These are phyloP conservation scores for Falco novaeseelandiae DNA, from an alignment of 2,797 vertebrate species.

Conservation along the genomic window DNA sequence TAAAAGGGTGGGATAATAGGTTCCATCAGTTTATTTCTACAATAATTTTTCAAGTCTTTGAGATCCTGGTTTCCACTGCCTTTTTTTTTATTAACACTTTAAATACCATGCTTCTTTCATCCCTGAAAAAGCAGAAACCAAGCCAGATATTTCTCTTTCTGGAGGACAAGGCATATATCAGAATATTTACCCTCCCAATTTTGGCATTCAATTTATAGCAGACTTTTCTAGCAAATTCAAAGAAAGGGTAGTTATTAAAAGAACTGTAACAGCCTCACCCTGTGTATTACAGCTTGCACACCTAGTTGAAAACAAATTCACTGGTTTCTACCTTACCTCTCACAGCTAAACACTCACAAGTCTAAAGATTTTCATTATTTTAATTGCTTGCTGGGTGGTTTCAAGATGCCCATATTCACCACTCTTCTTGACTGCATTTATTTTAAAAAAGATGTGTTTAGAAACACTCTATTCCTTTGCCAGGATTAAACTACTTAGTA, in stretches of 20 bases:
- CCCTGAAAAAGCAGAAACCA: background rate
- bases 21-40: background rate
- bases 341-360: background rate
- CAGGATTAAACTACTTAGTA: background rate
- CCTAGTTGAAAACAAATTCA: background rate
- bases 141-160: background rate
- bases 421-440: background rate
- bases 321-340: background rate
- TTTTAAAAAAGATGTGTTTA: background rate
- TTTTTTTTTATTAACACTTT: background rate
- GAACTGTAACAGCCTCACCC: background rate
- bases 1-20: background rate
- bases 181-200: background rate
- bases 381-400: background rate
- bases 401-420: background rate
- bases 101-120: background rate
- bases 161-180: background rate
- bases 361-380: background rate
- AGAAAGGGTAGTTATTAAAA: background rate
- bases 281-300: background rate
- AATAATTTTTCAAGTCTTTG: background rate
- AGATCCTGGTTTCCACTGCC: background rate
- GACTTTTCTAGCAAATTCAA: background rate
- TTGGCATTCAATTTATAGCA: background rate
- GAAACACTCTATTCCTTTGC: background rate